These are phyloP conservation scores for Drosophila pallidifrons DNA, from an alignment of 1,140 invertebrate species.

Conservation along the genomic window DNA sequence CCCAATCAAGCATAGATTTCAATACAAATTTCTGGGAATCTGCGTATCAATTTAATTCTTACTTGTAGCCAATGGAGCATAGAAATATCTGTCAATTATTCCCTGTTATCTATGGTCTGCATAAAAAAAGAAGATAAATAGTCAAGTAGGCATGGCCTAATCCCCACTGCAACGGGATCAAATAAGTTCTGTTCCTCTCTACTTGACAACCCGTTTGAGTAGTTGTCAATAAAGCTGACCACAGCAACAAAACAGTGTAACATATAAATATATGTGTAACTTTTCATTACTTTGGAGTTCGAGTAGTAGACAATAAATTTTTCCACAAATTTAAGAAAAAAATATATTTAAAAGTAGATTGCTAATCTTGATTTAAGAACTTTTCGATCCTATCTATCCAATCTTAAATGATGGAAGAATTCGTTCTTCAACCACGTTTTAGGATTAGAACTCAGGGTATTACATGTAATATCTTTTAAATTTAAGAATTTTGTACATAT, in stretches of 20 bases:
- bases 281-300: no score
- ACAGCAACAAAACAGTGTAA: not conserved
- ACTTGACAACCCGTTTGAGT: not conserved
- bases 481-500: no score
- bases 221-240: not conserved
- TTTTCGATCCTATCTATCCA: no score
- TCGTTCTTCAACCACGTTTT: no score
- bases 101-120: conserved; percentile 22
- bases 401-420: no score
- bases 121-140: conserved; percentile 21
- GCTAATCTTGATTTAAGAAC: no score
- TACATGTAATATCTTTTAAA: no score
- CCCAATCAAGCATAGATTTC: conserved; percentile 46
- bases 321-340: no score
- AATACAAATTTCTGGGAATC: conserved; percentile 54
- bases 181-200: not conserved
- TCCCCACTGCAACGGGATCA: not conserved
- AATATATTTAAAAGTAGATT: no score
- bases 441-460: no score
- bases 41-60: conserved; percentile 70
- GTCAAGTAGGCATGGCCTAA: not conserved
- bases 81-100: conserved; percentile 18
- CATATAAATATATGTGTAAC: not conserved
- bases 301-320: no score
- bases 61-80: conserved; percentile 48